These are phyloP conservation scores for Agonopterix alstromeriana DNA, from an alignment of 2,888 invertebrate genomes.

Conservation along the genomic window DNA sequence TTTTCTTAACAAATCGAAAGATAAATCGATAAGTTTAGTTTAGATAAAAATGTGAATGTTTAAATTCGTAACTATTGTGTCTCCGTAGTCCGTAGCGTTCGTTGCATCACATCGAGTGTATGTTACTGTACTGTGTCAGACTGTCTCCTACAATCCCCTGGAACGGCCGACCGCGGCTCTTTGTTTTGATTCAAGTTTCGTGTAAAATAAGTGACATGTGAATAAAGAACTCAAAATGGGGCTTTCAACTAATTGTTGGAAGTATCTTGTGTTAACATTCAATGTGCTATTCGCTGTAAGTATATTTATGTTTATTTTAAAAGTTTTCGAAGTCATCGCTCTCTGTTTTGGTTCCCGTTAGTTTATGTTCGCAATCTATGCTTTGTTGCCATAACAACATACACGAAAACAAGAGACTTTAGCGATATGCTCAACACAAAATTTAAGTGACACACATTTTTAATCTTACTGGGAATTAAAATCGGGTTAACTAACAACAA, in stretches of 20 bases:
- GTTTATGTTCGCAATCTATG: constrained; percentile 7
- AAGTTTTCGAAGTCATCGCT: constrained; percentile 12
- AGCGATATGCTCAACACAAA: no score
- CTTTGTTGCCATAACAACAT: constrained; percentile 65
- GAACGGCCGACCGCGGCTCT: constrained; percentile 58
- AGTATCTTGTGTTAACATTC: constrained; percentile 68
- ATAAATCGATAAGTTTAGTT: constrained; percentile 27
- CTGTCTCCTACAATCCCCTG: constrained; percentile 57
- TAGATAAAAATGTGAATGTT: constrained; percentile 50
- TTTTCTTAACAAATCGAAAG: constrained; percentile 7
- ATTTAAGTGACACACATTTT: constrained; percentile 23
- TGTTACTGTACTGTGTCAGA: constrained; percentile 13
- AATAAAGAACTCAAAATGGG: constrained; percentile 51
- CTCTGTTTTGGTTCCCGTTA: constrained; percentile 19
- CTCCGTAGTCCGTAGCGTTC: neutral
- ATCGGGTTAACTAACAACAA: constrained; percentile 9
- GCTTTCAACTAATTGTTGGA: constrained; percentile 68
- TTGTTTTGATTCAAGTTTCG: constrained; percentile 56
- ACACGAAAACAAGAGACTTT: neutral
- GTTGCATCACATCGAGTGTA: constrained; percentile 46
- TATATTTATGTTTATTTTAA: constrained; percentile 20
- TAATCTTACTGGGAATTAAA: neutral
- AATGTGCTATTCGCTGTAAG: constrained; percentile 69
- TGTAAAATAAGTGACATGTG: constrained; percentile 63
- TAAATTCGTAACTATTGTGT: constrained; percentile 40